These are phyloP conservation scores for Drosophila nigromelanica DNA, from an alignment of 1,140 invertebrate genomes.

Conservation along the genomic window DNA sequence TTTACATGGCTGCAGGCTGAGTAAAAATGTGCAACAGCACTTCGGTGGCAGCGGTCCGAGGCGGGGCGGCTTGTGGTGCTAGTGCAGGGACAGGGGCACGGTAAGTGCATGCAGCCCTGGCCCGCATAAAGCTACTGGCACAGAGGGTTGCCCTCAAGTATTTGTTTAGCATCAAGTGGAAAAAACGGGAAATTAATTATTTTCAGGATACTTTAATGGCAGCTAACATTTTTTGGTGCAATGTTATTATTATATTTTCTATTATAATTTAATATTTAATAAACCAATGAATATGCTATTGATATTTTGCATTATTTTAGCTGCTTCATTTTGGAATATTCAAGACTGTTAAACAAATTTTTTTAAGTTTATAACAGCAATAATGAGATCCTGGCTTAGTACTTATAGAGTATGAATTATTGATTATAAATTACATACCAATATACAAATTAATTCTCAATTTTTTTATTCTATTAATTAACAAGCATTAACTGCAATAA, in stretches of 20 bases:
- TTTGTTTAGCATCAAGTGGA: conserved; percentile 18
- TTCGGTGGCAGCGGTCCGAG: conserved; percentile 15
- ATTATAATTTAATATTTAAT: neutral
- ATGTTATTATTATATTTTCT: neutral
- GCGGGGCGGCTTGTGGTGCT: neutral
- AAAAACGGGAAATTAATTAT: conserved; percentile 20
- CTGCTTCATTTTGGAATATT: neutral
- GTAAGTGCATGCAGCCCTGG: conserved; percentile 50
- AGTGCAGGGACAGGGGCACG: neutral
- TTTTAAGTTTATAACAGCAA: no score
- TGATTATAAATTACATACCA: no score
- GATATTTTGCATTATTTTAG: neutral
- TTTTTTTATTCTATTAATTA: no score
- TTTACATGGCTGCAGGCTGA: conserved; percentile 79
- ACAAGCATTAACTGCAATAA: no score
- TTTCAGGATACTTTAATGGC: neutral
- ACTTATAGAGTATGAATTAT: no score
- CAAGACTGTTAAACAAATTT: no score
- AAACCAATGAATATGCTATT: neutral
- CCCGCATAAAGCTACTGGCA: conserved; percentile 51
- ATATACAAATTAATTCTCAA: no score
- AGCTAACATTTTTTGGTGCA: neutral
- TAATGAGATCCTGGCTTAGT: no score
- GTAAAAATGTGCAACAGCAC: conserved; percentile 77
- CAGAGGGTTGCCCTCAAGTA: conserved; percentile 45